A percentile compares a stretch with the other conserved stretches of the same genome.
Evolutionary conservation across 2,113 vertebrate species (phyloP).

Genomic region (Lichenostomus cassidix): DNA sequence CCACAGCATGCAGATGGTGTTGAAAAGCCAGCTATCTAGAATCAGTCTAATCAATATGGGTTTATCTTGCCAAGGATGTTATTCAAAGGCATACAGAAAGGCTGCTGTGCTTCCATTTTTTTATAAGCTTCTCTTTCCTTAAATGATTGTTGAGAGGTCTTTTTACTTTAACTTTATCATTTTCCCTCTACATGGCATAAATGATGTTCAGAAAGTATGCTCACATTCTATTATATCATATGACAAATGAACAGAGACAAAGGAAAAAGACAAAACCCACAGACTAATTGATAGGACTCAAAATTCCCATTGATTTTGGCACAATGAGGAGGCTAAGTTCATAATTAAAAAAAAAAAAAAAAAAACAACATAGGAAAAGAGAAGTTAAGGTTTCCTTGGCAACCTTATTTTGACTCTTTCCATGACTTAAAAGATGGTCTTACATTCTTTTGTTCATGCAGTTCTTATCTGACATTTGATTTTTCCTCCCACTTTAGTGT

Average conservation of each 20-base stretch:
- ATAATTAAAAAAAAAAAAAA: not conserved
- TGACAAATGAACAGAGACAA: not conserved
- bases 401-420: constrained; percentile 34
- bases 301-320: constrained; percentile 23
- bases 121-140: not conserved
- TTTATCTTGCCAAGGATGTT: constrained; percentile 17
- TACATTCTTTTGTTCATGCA: not conserved
- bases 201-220: not conserved
- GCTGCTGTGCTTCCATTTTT: not conserved
- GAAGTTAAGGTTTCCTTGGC: constrained; percentile 34
- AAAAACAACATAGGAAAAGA: not conserved
- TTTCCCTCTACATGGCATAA: not conserved
- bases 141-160: not conserved
- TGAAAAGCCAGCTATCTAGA: constrained; percentile 1
- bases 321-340: not conserved
- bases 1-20: constrained; percentile 30
- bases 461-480: constrained; percentile 22
- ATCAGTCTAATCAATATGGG: not conserved
- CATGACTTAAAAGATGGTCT: constrained; percentile 1
- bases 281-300: not conserved
- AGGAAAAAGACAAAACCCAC: not conserved
- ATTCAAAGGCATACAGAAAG: constrained; percentile 6
- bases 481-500: constrained; percentile 1
- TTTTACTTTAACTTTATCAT: constrained; percentile 6
- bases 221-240: not conserved